Conservation (phyloP, 1,140 invertebrate genomes). For the Archivesica marissinica region DNA sequence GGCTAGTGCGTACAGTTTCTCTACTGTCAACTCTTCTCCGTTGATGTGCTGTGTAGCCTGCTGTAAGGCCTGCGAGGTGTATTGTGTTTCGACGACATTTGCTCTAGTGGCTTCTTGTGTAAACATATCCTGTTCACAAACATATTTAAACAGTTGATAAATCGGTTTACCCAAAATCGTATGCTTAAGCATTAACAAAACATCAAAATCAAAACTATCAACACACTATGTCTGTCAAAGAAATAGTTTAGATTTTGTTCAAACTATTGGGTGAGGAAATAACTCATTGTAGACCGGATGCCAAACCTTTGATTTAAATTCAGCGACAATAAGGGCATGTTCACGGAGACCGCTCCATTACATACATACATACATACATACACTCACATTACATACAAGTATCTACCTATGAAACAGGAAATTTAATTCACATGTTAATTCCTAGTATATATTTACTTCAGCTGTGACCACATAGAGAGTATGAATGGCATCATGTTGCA, state of each 20-base stretch:
- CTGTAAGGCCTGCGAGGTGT: conserved; percentile 18
- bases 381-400: no score
- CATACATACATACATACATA: no score
- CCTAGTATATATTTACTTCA: no score
- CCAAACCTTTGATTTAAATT: neutral
- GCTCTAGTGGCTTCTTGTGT: conserved; percentile 54
- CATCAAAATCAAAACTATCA: neutral
- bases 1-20: conserved; percentile 65
- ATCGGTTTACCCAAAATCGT: neutral
- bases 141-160: neutral
- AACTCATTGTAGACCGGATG: neutral
- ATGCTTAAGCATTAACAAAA: neutral
- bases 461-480: no score
- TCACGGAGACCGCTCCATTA: no score
- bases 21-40: conserved; percentile 35
- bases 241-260: neutral
- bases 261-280: neutral
- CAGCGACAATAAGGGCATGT: no score
- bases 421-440: no score
- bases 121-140: neutral
- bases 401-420: no score
- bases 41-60: neutral
- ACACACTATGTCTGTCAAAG: neutral
- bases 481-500: no score
- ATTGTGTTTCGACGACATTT: conserved; percentile 13